Conservation (phyloP, 2,888 invertebrate genomes). For the Pegoplata infirma region DNA sequence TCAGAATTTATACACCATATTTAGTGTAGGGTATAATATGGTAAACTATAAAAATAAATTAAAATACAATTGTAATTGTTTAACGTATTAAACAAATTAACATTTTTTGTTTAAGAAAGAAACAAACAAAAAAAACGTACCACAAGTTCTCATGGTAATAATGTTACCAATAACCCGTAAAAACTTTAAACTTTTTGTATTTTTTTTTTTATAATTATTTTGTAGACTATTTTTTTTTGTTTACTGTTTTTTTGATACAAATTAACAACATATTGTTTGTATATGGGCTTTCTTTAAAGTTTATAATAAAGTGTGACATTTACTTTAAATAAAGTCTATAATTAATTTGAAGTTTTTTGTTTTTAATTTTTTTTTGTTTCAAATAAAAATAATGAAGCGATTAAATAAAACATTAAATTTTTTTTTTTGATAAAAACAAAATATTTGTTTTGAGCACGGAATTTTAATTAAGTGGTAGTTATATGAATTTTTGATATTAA, state of each 20-base stretch:
- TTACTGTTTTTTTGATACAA: not conserved
- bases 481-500: conserved; percentile 10
- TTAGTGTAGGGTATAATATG: no score
- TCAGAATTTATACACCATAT: no score
- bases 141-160: conserved; percentile 43
- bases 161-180: conserved; percentile 16
- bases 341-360: conserved; percentile 37
- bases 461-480: conserved; percentile 35
- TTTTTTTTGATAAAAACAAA: conserved; percentile 5
- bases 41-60: conserved; percentile 26
- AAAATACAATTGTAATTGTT: conserved; percentile 19
- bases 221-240: conserved; percentile 13
- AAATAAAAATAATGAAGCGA: conserved; percentile 30
- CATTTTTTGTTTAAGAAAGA: not conserved
- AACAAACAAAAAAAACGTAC: not conserved
- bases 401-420: conserved; percentile 25
- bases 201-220: conserved; percentile 39
- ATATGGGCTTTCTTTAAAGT: conserved; percentile 27
- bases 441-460: conserved; percentile 9
- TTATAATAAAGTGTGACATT: conserved; percentile 37
- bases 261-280: not conserved
- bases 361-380: conserved; percentile 6
- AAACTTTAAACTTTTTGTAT: conserved; percentile 34
- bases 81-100: conserved; percentile 2
- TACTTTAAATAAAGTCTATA: conserved; percentile 36